Conservation (phyloP, 2,113 vertebrate species). For the Ciconia stormi region DNA sequence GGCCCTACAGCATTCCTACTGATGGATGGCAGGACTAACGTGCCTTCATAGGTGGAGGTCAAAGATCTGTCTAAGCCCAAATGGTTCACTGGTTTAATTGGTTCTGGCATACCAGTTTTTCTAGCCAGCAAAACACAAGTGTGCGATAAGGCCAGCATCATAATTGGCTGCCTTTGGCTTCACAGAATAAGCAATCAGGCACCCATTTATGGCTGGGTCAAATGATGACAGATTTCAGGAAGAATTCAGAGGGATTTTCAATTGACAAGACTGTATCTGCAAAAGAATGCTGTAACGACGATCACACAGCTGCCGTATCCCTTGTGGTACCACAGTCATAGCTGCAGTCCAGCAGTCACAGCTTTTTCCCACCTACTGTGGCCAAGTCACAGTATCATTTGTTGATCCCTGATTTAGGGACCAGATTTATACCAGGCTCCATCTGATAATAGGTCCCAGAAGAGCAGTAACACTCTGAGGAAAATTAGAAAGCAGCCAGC, state of each 20-base stretch:
- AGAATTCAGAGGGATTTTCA: background rate
- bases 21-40: background rate
- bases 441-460: background rate
- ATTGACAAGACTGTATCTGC: background rate
- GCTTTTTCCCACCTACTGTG: background rate
- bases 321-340: background rate
- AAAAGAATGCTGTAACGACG: background rate
- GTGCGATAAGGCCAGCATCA: background rate
- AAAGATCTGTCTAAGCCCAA: constrained; percentile 4
- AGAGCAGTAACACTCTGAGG: background rate
- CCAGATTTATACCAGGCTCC: background rate
- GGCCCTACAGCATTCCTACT: background rate
- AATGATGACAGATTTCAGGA: background rate
- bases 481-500: background rate
- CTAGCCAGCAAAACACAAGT: background rate
- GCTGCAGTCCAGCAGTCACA: background rate
- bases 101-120: background rate
- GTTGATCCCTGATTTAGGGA: background rate
- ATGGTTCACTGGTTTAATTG: constrained; percentile 34
- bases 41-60: background rate
- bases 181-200: background rate
- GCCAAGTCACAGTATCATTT: background rate
- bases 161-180: background rate
- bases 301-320: background rate
- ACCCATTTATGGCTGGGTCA: background rate